phyloP scores from a whole-genome alignment of 2,888 invertebrate species.

The Agrilus cyanescens region DNA sequence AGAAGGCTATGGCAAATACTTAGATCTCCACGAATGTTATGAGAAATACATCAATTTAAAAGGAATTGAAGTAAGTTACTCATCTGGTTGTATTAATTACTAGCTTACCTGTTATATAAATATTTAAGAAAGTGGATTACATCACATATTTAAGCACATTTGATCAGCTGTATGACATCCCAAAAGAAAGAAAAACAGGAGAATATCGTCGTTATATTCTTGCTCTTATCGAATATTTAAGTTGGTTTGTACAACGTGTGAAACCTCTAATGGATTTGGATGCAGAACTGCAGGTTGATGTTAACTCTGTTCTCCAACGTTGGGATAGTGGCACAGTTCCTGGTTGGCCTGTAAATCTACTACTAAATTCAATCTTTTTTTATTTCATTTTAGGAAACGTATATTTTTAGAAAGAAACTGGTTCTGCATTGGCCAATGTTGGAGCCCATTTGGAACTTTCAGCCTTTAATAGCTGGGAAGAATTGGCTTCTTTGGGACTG shows the following conservation, averaged over 20 bases:
- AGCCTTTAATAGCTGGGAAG: slow-evolving; percentile 94
- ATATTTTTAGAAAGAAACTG: slow-evolving; percentile 69
- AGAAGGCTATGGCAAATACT: slow-evolving; percentile 96
- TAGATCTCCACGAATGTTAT: slow-evolving; percentile 94
- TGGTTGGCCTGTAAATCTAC: slow-evolving; percentile 69
- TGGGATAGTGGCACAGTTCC: slow-evolving; percentile 87
- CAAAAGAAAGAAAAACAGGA: slow-evolving; percentile 79
- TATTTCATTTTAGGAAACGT: slow-evolving; percentile 1
- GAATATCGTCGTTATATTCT: slow-evolving; percentile 79
- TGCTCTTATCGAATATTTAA: slow-evolving; percentile 72
- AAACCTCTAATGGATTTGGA: slow-evolving; percentile 78
- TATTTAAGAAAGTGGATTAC: slow-evolving; percentile 76
- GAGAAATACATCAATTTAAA: slow-evolving; percentile 94
- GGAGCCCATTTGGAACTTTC: slow-evolving; percentile 97
- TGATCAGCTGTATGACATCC: slow-evolving; percentile 91
- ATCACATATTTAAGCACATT: slow-evolving; percentile 87
- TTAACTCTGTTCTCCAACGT: slow-evolving; percentile 69
- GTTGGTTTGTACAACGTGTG: slow-evolving; percentile 69
- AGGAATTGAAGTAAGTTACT: slow-evolving; percentile 66
- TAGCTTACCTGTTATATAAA: slow-evolving; percentile 30
- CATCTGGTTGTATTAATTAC: slow-evolving; percentile 4
- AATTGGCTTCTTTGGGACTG: slow-evolving; percentile 90
- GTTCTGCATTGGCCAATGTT: slow-evolving; percentile 83
- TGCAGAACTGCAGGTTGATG: slow-evolving; percentile 64
- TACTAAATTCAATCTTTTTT: slow-evolving; percentile 4